phyloP scores from a whole-genome alignment of 2,888 invertebrate species.

The Agapostemon virescens region DNA sequence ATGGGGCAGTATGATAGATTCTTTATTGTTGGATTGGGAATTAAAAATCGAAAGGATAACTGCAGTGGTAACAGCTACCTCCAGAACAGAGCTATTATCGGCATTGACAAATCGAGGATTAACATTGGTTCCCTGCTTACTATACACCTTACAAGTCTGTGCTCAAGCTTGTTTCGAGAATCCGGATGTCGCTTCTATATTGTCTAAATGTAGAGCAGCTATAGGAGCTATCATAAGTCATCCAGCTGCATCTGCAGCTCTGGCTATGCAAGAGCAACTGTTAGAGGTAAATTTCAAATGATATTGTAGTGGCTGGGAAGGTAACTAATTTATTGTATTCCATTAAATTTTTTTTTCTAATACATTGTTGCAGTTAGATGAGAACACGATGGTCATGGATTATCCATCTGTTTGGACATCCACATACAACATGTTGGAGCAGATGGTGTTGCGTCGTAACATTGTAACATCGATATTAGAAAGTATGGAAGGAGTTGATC shows the following conservation, averaged over 20 bases:
- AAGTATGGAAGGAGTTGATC: slow-evolving; percentile 76
- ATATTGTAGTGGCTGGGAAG: neutral
- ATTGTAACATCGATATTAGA: slow-evolving; percentile 77
- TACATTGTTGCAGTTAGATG: slow-evolving; percentile 70
- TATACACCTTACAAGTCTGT: slow-evolving; percentile 80
- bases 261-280: slow-evolving; percentile 79
- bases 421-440: slow-evolving; percentile 81
- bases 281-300: slow-evolving; percentile 68
- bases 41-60: slow-evolving; percentile 79
- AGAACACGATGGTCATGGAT: slow-evolving; percentile 76
- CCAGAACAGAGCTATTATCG: slow-evolving; percentile 73
- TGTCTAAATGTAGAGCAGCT: slow-evolving; percentile 78
- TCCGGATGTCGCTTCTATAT: slow-evolving; percentile 75
- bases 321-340: neutral
- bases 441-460: slow-evolving; percentile 76
- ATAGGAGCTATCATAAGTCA: slow-evolving; percentile 78
- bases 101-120: slow-evolving; percentile 77
- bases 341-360: neutral
- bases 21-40: slow-evolving; percentile 79
- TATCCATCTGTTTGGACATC: slow-evolving; percentile 80
- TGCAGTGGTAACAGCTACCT: slow-evolving; percentile 79
- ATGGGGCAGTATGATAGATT: slow-evolving; percentile 79
- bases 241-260: slow-evolving; percentile 73
- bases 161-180: slow-evolving; percentile 79
- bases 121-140: slow-evolving; percentile 80